Evolutionary conservation across 2,888 invertebrate species (phyloP), one percentile per base, ranked within the genome.

Genomic region (Drosophila gaucha): DNA sequence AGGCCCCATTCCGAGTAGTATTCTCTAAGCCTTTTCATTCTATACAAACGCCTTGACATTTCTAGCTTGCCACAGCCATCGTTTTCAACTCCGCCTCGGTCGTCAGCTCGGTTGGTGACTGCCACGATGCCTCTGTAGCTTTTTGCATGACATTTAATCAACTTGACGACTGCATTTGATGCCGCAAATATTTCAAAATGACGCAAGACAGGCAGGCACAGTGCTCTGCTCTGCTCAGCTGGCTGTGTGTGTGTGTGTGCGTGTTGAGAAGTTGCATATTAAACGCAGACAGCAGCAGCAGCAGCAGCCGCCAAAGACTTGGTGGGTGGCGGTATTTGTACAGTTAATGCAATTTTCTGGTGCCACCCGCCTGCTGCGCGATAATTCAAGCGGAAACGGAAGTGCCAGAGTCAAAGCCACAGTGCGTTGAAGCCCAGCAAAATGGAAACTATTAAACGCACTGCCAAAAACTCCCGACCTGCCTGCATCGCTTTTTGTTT

Each of bases 121-220:
- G 22, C 26, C 56, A 36, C 22, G 54, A 66, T 69, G 43, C 68
- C 75, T 84, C 84, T 79, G 82, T 71, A 77, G 87, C 85, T 87
- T 84, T 87, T 88, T 86, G 88, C 78, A 80, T 80, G 86, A 86
- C 86, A 88, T 86, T 88, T 88, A 86, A 86, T 86, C 88, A 88
- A 86, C 80, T 88, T 86, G 85, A 87, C 86, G 87, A 83, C 85
- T 85, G 85, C 88, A 84, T 84, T 85, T 85, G 88, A 87, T 86
- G 86, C 86, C 85, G 78, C 88, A 88, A 88, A 88, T 86, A 88
- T 86, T 86, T 86, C 83, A 86, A 86, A 83, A 87, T 86, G 87
- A 78, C 80, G 80, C 80, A 86, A 82, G 86, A 84, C 84, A 74
- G 78, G 73, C 57, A 63, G 64, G 47, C 71, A 9, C 3, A 38